Conservation (phyloP, 2,113 vertebrate genomes). For the Alosa alosa region DNA sequence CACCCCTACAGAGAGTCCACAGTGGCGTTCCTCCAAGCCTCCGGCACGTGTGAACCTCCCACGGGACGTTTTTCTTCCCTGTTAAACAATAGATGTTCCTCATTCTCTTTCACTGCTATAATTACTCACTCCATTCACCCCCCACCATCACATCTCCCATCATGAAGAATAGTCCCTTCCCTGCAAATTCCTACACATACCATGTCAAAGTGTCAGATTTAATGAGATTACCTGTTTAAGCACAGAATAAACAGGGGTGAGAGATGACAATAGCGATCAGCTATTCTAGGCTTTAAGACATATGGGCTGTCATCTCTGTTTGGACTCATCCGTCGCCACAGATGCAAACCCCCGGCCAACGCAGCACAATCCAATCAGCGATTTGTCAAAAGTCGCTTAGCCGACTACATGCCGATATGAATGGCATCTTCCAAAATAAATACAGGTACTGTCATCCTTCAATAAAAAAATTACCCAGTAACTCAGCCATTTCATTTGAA, state of each 20-base stretch:
- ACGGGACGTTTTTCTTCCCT: not conserved
- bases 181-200: not conserved
- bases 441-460: not conserved
- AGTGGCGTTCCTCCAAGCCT: not conserved
- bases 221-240: conserved; percentile 18
- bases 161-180: not conserved
- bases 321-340: not conserved
- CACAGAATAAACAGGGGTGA: not conserved
- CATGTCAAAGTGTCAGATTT: not conserved
- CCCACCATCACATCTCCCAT: not conserved
- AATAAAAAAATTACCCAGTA: not conserved
- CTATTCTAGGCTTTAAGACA: not conserved
- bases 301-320: not conserved
- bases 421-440: not conserved
- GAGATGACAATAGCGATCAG: not conserved
- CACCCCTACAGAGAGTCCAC: not conserved
- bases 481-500: not conserved
- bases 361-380: not conserved
- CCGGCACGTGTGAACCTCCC: not conserved
- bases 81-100: not conserved
- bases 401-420: not conserved
- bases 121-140: not conserved
- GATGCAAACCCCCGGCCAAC: not conserved
- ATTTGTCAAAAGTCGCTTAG: conserved; percentile 4
- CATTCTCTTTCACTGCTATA: not conserved